Percentiles rank a stretch among this genome's conserved stretches.
These are phyloP conservation scores for Homarus gammarus DNA, from an alignment of 2,888 invertebrate species.

Conservation along the genomic window DNA sequence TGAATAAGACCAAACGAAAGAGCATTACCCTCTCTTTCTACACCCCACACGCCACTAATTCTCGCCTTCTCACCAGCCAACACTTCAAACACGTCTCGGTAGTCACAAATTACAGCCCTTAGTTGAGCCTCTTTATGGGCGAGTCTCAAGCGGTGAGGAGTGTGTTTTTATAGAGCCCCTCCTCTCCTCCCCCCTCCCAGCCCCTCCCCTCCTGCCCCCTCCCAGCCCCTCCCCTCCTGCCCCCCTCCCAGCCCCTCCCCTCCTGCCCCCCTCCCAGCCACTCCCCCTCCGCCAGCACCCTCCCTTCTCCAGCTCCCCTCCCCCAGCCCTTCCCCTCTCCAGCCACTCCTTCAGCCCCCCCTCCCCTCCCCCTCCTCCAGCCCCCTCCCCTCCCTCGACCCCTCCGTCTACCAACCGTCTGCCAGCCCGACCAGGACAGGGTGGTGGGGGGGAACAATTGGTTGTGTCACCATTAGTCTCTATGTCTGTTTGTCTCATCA, in stretches of 20 bases:
- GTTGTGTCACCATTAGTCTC: background rate
- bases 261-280: too few relatives aligned
- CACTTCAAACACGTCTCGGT: slow-evolving; percentile 16
- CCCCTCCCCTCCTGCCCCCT: too few relatives aligned
- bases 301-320: too few relatives aligned
- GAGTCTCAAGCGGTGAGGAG: background rate
- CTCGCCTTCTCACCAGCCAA: slow-evolving; percentile 6
- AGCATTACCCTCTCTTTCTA: slow-evolving; percentile 41
- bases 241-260: too few relatives aligned
- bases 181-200: too few relatives aligned
- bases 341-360: too few relatives aligned
- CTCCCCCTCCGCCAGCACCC: too few relatives aligned
- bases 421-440: too few relatives aligned
- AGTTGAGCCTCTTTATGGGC: slow-evolving; percentile 6
- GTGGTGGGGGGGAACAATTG: too few relatives aligned
- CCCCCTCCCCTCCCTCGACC: slow-evolving; percentile 3
- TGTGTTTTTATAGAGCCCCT: slow-evolving; percentile 21
- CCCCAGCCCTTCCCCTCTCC: too few relatives aligned
- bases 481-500: background rate
- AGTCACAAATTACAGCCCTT: background rate
- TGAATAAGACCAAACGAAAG: slow-evolving; percentile 42
- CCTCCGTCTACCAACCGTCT: slow-evolving; percentile 31
- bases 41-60: slow-evolving; percentile 27
- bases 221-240: too few relatives aligned
- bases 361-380: slow-evolving; percentile 23